These are phyloP conservation scores for Nebria salina DNA, from an alignment of 2,888 invertebrate species.

Conservation along the genomic window DNA sequence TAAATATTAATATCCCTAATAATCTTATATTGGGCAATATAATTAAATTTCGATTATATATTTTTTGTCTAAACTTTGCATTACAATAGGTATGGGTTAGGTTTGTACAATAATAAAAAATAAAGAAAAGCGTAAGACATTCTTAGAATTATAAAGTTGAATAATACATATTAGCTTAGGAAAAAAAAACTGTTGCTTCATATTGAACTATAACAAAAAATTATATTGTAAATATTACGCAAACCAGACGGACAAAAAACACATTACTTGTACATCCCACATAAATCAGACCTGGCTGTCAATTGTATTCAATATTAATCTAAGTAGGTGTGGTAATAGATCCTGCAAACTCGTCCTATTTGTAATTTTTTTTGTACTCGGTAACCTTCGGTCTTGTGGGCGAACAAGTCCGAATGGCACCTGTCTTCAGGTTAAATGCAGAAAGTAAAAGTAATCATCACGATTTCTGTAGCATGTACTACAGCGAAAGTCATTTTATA, in stretches of 20 bases:
- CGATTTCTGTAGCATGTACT: background rate
- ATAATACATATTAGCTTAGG: background rate
- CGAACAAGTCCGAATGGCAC: background rate
- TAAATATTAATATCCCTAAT: background rate
- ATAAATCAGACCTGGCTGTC: background rate
- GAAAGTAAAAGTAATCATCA: background rate
- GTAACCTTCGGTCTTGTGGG: background rate
- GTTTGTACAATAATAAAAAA: too few species aligned
- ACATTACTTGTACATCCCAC: background rate
- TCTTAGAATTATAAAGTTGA: background rate
- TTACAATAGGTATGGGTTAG: too few species aligned
- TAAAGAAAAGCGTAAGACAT: too few species aligned
- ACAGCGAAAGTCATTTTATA: background rate
- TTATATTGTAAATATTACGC: background rate
- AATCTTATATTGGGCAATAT: too few species aligned
- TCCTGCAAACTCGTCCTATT: background rate
- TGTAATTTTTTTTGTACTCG: background rate
- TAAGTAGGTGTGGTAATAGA: background rate
- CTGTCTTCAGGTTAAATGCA: background rate
- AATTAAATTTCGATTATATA: too few species aligned
- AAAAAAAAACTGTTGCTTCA: background rate
- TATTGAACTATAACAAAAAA: background rate
- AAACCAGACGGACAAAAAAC: background rate
- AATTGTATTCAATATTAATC: background rate
- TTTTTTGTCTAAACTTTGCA: too few species aligned